A percentile compares a stretch with the other conserved stretches of the same genome.
These are phyloP conservation scores for Phasianus colchicus DNA, from an alignment of 2,113 vertebrate species.

Conservation along the genomic window DNA sequence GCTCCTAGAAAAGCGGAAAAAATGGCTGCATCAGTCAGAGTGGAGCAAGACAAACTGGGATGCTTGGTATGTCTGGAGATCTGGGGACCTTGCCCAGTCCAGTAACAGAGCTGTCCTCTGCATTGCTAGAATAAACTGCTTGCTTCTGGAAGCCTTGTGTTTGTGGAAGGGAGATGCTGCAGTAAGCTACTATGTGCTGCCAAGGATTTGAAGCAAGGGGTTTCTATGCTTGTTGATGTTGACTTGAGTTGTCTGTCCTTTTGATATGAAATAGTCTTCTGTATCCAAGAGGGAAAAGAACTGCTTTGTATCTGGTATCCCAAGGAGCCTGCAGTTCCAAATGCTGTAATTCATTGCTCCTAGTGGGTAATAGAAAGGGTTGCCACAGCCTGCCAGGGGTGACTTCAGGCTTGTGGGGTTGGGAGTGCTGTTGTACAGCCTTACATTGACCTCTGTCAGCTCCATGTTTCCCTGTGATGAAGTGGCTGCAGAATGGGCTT, in stretches of 20 bases:
- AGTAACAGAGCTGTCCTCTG: background rate
- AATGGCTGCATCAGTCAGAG: background rate
- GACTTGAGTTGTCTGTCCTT: background rate
- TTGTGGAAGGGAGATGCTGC: background rate
- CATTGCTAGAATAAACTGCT: background rate
- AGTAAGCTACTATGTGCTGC: fast-evolving
- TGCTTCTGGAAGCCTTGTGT: too few species aligned
- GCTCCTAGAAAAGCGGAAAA: background rate
- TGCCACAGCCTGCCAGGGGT: background rate
- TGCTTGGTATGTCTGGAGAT: background rate
- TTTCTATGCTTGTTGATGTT: background rate
- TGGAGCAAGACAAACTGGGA: background rate
- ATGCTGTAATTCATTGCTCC: background rate
- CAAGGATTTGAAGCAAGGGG: background rate
- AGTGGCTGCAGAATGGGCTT: background rate
- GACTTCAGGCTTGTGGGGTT: background rate
- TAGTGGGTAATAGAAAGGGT: background rate
- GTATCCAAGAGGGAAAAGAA: background rate
- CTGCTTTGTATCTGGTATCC: background rate
- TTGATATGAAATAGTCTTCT: background rate
- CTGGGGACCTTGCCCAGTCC: fast-evolving
- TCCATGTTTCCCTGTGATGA: background rate
- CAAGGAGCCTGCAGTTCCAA: background rate
- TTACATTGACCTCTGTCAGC: background rate
- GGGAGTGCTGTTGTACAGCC: background rate